Percentiles rank a stretch among this genome's conserved stretches.
Conservation (phyloP, 2,113 vertebrate genomes). For the Setophaga kirtlandii region DNA sequence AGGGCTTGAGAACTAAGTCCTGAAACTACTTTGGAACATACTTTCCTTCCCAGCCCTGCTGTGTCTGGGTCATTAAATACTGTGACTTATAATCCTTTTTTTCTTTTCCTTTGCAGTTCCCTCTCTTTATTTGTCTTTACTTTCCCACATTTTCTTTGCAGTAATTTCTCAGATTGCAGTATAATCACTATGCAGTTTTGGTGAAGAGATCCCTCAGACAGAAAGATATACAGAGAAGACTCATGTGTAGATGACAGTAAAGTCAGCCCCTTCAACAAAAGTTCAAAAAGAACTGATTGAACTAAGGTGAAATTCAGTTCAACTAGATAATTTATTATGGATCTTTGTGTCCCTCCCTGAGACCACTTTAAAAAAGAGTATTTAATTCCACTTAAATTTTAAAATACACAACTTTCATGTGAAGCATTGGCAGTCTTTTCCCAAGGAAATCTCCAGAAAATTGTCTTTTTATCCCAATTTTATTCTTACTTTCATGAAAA, state of each 20-base stretch:
- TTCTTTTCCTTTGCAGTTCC: accelerated
- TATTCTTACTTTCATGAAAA: neutral
- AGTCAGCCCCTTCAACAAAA: neutral
- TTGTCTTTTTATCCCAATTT: neutral
- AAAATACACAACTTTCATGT: neutral
- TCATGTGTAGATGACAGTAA: neutral
- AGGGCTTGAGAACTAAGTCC: neutral
- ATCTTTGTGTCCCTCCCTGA: neutral
- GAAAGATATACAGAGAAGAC: neutral
- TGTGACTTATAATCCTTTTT: neutral
- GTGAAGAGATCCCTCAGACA: neutral
- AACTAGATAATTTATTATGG: neutral
- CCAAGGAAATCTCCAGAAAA: neutral
- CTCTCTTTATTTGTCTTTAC: neutral
- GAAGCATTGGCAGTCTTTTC: neutral
- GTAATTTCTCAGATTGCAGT: neutral
- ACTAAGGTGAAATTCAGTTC: neutral
- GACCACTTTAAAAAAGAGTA: neutral
- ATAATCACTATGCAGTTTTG: neutral
- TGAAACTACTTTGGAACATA: neutral
- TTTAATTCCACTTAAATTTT: neutral
- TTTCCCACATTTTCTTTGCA: neutral
- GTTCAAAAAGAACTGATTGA: neutral
- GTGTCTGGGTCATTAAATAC: neutral
- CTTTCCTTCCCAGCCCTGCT: neutral